These are phyloP conservation scores for Lycocerus yunnanus DNA, from an alignment of 2,888 invertebrate genomes.

Conservation along the genomic window DNA sequence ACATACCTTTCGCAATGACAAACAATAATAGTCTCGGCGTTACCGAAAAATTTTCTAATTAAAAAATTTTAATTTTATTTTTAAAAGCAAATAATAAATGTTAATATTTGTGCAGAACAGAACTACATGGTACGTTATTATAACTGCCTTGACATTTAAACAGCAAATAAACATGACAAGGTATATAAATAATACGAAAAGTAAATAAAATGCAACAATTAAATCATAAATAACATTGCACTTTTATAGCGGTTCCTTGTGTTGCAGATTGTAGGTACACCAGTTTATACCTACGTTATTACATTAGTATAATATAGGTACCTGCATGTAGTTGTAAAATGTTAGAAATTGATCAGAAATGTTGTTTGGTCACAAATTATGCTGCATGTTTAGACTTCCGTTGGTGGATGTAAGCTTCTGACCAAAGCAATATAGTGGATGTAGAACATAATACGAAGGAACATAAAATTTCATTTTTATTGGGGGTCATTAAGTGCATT, in stretches of 20 bases:
- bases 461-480: conserved; percentile 4
- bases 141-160: conserved; percentile 9
- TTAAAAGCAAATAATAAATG: not conserved
- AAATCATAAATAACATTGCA: conserved; percentile 13
- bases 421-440: conserved; percentile 4
- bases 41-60: not conserved
- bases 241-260: conserved; percentile 1
- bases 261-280: conserved; percentile 4
- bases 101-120: not conserved
- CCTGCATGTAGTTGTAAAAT: conserved; percentile 6
- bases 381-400: not conserved
- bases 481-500: not conserved
- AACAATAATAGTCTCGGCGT: not conserved
- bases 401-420: not conserved
- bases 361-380: conserved; percentile 5
- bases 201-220: conserved; percentile 10
- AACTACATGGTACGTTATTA: not conserved
- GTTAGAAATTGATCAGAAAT: conserved; percentile 4
- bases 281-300: not conserved
- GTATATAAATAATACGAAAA: conserved; percentile 8
- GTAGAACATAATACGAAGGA: conserved; percentile 2
- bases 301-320: not conserved
- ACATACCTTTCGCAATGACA: not conserved
- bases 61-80: not conserved
- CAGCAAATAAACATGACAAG: conserved; percentile 4